Evolutionary conservation across 2,113 vertebrate species (phyloP).

Genomic region (Orientallactaga bullata): DNA sequence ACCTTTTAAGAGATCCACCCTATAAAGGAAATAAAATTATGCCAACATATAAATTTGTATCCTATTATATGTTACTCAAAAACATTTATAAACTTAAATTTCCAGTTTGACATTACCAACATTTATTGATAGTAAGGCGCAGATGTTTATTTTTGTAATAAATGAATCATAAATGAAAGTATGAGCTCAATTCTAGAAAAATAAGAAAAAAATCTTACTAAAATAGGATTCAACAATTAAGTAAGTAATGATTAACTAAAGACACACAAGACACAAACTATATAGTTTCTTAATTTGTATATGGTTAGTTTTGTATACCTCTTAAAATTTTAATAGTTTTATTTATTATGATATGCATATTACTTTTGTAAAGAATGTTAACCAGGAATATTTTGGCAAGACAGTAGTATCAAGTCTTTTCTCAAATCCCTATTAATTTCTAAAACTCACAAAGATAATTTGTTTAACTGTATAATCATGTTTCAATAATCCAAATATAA

Average conservation of each 20-base stretch:
- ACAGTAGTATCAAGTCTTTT: neutral
- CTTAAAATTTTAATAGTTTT: neutral
- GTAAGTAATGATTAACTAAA: neutral
- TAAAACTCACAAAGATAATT: neutral
- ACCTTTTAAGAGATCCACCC: neutral
- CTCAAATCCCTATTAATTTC: neutral
- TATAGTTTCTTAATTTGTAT: neutral
- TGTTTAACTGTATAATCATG: neutral
- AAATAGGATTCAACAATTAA: slow-evolving; percentile 28
- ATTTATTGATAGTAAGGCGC: neutral
- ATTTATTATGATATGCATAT: too few species aligned
- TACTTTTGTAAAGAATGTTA: too few species aligned
- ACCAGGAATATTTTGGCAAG: too few species aligned
- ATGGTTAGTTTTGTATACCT: neutral
- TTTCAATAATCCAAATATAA: neutral
- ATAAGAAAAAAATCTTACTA: neutral
- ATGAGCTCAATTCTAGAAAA: neutral
- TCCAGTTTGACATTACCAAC: neutral
- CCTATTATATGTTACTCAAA: neutral
- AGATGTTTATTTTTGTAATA: neutral
- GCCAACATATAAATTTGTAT: neutral
- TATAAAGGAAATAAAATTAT: neutral
- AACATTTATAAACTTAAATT: neutral
- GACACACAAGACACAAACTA: neutral
- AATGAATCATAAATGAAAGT: neutral